Evolutionary conservation across 2,888 invertebrate species (phyloP), one percentile per base, ranked within the genome.

Genomic region (Adela reaumurella): DNA sequence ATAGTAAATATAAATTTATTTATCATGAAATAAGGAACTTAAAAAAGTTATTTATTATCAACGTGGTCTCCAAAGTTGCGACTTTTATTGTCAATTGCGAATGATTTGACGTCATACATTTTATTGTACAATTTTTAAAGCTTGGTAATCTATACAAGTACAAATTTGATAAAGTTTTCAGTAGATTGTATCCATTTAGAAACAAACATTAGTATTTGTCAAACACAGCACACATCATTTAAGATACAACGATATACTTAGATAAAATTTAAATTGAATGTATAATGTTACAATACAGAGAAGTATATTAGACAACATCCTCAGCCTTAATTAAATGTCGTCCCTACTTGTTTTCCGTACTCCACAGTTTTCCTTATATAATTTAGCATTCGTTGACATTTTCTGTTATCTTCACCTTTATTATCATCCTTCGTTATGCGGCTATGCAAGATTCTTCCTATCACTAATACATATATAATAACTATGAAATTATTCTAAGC

Each of bases 181-280:
- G n/a, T 11, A 14, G 35, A 4, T 14, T n/a, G n/a, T n/a, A n/a
- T n/a, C n/a, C n/a, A n/a, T 35, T 35, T 11, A 3, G n/a, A 8
- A 35, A 8, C 8, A 11, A 35, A 29, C 18, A 28, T 17, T 16
- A 20, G 74, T 78, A 78, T 78, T 78, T 78, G 78, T 78, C 78
- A 68, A 67, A 74, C 78, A 79, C 78, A 78, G 78, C 78, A 70
- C 65, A 50, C 3, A 35, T n/a, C n/a, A n/a, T n/a, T n/a, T n/a
- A n/a, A n/a, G n/a, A n/a, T n/a, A n/a, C n/a, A n/a, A n/a, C n/a
- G n/a, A n/a, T n/a, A n/a, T n/a, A n/a, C n/a, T n/a, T n/a, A n/a
- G n/a, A n/a, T n/a, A n/a, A n/a, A n/a, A n/a, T n/a, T n/a, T n/a
- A n/a, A n/a, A n/a, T n/a, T n/a, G n/a, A n/a, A n/a, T n/a, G n/a